Base-by-base conservation (phyloP, 2,888 invertebrate genomes). In the Smittia aterrima region DNA sequence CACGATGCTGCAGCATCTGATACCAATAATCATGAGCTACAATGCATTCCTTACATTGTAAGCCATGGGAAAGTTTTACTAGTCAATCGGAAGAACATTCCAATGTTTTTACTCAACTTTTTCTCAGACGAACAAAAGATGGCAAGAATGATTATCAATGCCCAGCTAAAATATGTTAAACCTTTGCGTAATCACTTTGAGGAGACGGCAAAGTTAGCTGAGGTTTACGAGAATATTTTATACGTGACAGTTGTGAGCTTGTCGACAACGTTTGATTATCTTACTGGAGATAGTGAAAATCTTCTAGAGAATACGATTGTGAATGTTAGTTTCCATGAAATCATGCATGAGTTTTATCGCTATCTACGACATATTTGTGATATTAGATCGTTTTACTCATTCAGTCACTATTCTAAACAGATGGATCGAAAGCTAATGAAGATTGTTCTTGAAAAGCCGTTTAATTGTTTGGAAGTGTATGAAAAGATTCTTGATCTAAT, bases 321-420 rank as follows among this genome's bases (percentile, higher is more conserved):
- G 4, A 72, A 72, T 40, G 25, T 18, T 18, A n/a, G 58, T 16
- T 72, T 72, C 38, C 24, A 18, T 24, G 41, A 62, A 24, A 13
- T 72, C 3, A 58, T 72, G 32, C 13, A 24, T 9, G 72, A 72
- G 54, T 62, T 32, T 16, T 24, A 72, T 40, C 58, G 41, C 1
- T 72, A 62, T 40, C 38, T 72, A 9, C 54, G 27, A n/a, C 18
- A 62, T 22, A 22, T 72, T 27, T 72, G 72, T 64, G 72, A 72
- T 25, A 62, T 72, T 11, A 58, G 18, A 32, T 58, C 62, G 4
- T 62, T 22, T 20, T 64, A 72, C 20, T 72, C 72, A 20, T n/a
- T 24, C 16, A 22, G 20, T 13, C 58, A 72, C 16, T 72, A 62
- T 24, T 22, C 47, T 1, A 58, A 62, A 25, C 11, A 20, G 11